Evolutionary conservation across 92 coral and sea anemone genomes (phyloP).

Genomic region (Paragorgia papillata): DNA sequence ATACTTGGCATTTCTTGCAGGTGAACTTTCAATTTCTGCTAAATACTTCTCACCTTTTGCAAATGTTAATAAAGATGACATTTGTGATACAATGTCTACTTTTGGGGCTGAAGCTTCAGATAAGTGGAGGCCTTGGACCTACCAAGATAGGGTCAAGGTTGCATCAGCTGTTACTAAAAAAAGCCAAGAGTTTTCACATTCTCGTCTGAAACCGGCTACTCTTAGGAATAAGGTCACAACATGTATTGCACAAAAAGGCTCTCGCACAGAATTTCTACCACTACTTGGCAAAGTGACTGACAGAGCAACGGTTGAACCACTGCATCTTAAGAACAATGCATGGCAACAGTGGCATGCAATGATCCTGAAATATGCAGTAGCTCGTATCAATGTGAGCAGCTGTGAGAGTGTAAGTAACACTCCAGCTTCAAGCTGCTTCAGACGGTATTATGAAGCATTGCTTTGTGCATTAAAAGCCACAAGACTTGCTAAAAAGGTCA

Average conservation of each 20-base stretch:
- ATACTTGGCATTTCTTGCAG: slow-evolving; percentile 62
- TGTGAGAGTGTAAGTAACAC: slow-evolving; percentile 49
- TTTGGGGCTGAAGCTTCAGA: slow-evolving; percentile 44
- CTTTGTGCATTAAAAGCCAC: slow-evolving; percentile 51
- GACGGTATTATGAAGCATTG: slow-evolving; percentile 52
- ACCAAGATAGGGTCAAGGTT: slow-evolving; percentile 49
- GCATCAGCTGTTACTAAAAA: slow-evolving; percentile 39
- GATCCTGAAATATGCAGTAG: slow-evolving; percentile 57
- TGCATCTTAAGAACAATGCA: slow-evolving; percentile 61
- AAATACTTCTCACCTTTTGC: slow-evolving; percentile 74
- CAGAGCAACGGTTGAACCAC: slow-evolving; percentile 50
- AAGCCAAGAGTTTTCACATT: slow-evolving; percentile 1
- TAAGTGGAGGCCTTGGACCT: slow-evolving; percentile 57
- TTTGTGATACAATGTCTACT: slow-evolving; percentile 21
- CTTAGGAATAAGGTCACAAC: slow-evolving; percentile 43
- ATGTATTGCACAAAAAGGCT: slow-evolving; percentile 55
- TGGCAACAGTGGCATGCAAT: slow-evolving; percentile 62
- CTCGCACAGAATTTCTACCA: slow-evolving; percentile 51
- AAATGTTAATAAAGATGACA: slow-evolving; percentile 50
- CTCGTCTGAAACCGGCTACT: slow-evolving; percentile 27
- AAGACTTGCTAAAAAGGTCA: slow-evolving; percentile 63
- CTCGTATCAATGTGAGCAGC: slow-evolving; percentile 45
- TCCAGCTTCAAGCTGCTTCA: slow-evolving; percentile 56
- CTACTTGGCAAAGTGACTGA: slow-evolving; percentile 51
- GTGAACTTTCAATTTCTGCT: slow-evolving; percentile 67